Evolutionary conservation across 2,888 invertebrate species (phyloP).

Genomic region (Drosophila pseudotakahashii): DNA sequence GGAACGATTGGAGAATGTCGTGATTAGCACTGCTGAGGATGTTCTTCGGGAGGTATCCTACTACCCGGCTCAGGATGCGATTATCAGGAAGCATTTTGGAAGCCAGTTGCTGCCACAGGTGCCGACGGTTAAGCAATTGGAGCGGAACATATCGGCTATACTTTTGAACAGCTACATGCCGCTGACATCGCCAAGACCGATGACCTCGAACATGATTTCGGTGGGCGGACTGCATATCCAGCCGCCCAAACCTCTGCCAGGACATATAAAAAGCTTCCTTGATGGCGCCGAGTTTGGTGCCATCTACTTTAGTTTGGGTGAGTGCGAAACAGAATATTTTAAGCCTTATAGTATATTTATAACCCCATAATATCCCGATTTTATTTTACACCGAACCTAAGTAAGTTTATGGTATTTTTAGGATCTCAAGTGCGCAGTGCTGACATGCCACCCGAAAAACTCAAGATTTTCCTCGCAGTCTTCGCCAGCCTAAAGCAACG

Average conservation of each 20-base stretch:
- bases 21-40: slow-evolving; percentile 71
- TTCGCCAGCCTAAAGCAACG: slow-evolving; percentile 84
- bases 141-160: slow-evolving; percentile 84
- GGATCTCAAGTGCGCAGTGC: slow-evolving; percentile 25
- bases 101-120: slow-evolving; percentile 56
- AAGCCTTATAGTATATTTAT: too few relatives aligned
- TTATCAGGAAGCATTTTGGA: slow-evolving; percentile 74
- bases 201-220: slow-evolving; percentile 84
- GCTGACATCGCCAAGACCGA: slow-evolving; percentile 82
- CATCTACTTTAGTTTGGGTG: slow-evolving; percentile 84
- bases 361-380: too few relatives aligned
- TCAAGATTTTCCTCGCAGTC: slow-evolving; percentile 70
- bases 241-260: slow-evolving; percentile 68
- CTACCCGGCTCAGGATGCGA: slow-evolving; percentile 78
- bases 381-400: not conserved
- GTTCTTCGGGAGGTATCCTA: slow-evolving; percentile 64
- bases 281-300: slow-evolving; percentile 83
- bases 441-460: slow-evolving; percentile 11
- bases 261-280: slow-evolving; percentile 80
- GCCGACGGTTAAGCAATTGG: slow-evolving; percentile 83
- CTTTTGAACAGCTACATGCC: slow-evolving; percentile 85
- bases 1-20: slow-evolving; percentile 85
- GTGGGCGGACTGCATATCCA: slow-evolving; percentile 86
- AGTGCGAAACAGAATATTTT: not conserved
- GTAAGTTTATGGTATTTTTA: not conserved